Evolutionary conservation across 2,113 vertebrate species (phyloP), one percentile per base, ranked within the genome.

Genomic region (Etheostoma spectabile): DNA sequence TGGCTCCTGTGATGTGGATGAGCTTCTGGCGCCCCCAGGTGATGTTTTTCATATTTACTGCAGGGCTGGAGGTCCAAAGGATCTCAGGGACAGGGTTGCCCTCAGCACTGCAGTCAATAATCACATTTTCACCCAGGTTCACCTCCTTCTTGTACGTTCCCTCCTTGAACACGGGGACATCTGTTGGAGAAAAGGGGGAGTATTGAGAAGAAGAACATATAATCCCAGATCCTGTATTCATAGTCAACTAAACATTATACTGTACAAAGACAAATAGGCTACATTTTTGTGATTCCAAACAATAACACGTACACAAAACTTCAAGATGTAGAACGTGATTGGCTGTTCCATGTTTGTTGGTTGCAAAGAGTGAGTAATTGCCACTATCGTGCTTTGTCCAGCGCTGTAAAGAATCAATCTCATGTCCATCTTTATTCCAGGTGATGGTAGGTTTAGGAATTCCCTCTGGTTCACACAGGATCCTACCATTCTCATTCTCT

Each of bases 21-120:
- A 3, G 75, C 14, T 1, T 69, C 5, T 87, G 71, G 73, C 71
- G 56, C 90, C 83, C 51, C 65, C 60, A 2, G 55, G 69, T 86
- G 91, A 73, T 33, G 8, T 19, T 0, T 0, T 1, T 59, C 6
- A 79, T 51, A 48, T 92, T 91, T 1, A 0, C 6, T 1, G 55
- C 68, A 27, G 6, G 0, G 8, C 2, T 30, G 77, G 74, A 78
- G 0, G 0, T 35, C 93, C 92, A 95, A 0, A 0, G 0, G 8
- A 92, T 4, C 1, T 1, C 1, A 70, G 93, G 88, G 6, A 2
- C 0, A 42, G 94, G 94, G 72, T 91, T 91, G 13, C 93, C 92
- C 1, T 84, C 55, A 62, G 88, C 91, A 38, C 2, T 38, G 79
- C 94, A 95, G 6, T 21, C 0, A 15, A 95, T 55, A 12, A 66